Conservation (phyloP, 2,888 invertebrate genomes). For the Neoascia interrupta region DNA sequence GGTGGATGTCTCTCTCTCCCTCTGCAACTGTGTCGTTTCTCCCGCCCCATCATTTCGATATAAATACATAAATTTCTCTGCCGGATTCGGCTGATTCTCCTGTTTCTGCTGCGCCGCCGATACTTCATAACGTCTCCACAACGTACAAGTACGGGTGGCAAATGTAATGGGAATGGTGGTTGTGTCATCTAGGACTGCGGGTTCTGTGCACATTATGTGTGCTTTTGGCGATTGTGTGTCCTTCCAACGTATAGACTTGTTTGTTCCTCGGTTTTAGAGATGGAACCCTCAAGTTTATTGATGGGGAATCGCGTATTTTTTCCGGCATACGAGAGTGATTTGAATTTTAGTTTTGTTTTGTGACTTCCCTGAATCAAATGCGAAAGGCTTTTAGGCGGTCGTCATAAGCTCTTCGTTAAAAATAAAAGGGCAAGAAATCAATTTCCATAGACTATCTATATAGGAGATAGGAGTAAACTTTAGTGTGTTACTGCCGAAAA, state of each 20-base stretch:
- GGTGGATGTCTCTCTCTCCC: too few species aligned
- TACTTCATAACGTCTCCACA: conserved; percentile 65
- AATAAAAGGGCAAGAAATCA: not conserved
- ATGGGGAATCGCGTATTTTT: conserved; percentile 37
- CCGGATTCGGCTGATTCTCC: conserved; percentile 62
- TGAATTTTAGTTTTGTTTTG: too few species aligned
- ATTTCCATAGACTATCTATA: too few species aligned
- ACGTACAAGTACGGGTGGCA: conserved; percentile 9
- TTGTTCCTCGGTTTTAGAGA: conserved; percentile 24
- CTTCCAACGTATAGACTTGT: conserved; percentile 13
- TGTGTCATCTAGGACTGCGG: conserved; percentile 27
- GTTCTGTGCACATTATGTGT: conserved; percentile 19
- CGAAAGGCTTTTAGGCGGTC: not conserved
- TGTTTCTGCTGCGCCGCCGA: conserved; percentile 67
- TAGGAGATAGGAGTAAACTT: too few species aligned
- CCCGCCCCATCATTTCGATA: conserved; percentile 25
- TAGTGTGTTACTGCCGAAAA: too few species aligned
- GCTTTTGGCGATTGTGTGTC: conserved; percentile 13
- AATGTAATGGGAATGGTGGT: conserved; percentile 22
- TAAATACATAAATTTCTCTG: conserved; percentile 67
- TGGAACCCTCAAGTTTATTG: conserved; percentile 43
- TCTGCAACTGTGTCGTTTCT: conserved; percentile 30
- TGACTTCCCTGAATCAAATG: not conserved
- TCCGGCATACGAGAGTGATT: not conserved
- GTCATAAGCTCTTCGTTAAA: not conserved